A percentile compares a stretch with the other conserved stretches of the same genome.
Conservation (phyloP, 2,888 invertebrate genomes). For the Drosophila melanosoma region DNA sequence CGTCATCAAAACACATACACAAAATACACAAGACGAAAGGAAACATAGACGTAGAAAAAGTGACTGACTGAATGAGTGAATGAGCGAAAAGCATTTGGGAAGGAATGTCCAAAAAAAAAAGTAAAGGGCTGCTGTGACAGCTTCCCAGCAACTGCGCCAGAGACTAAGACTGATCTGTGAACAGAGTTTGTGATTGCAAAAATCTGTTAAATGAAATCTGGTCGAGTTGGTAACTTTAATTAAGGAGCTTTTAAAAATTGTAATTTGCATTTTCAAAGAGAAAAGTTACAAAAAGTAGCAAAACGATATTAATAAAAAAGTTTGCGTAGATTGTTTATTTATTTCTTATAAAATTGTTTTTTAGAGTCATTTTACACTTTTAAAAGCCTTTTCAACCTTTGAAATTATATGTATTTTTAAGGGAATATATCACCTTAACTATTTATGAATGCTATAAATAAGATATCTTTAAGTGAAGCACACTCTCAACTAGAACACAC, state of each 20-base stretch:
- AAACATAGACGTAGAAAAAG: conserved; percentile 28
- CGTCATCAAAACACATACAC: conserved; percentile 64
- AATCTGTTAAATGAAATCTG: conserved; percentile 65
- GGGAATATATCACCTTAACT: neutral
- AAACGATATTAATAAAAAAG: too few species aligned
- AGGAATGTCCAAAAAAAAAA: conserved; percentile 21
- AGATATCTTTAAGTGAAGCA: neutral
- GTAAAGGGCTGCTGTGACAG: conserved; percentile 47
- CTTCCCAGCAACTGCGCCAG: neutral
- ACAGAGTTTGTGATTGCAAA: conserved; percentile 49
- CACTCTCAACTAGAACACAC: neutral
- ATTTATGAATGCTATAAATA: neutral
- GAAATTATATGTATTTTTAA: neutral
- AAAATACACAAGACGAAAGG: conserved; percentile 12
- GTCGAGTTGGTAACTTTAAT: conserved; percentile 16
- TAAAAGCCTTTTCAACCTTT: neutral
- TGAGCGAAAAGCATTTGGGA: conserved; percentile 3
- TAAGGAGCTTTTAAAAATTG: neutral
- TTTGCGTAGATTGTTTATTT: too few species aligned
- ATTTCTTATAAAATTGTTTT: neutral
- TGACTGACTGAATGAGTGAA: conserved; percentile 6
- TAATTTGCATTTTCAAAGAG: neutral
- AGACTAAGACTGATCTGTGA: neutral
- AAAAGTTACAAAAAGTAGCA: too few species aligned
- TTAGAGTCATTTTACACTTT: neutral